Percentiles rank a stretch among this genome's conserved stretches.
Evolutionary conservation across 2,113 vertebrate genomes (phyloP).

Genomic region (Ammodytes dubius): DNA sequence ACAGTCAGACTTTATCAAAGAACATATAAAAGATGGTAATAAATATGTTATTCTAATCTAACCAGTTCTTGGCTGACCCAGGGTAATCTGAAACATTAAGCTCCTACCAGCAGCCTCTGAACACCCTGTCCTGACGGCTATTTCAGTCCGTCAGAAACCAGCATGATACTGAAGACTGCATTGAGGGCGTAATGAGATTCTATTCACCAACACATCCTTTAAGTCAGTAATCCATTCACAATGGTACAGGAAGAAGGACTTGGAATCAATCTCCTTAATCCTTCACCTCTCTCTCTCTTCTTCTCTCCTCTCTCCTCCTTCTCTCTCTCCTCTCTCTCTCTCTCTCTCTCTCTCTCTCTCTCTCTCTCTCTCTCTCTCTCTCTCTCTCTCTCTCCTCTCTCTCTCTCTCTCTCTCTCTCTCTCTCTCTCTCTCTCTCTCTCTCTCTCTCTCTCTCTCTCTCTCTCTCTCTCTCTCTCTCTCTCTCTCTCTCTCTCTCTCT

Average conservation of each 20-base stretch:
- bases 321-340: no score
- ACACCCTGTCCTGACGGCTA: slow-evolving; percentile 30
- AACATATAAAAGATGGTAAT: no score
- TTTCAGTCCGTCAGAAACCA: slow-evolving; percentile 44
- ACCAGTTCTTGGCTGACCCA: slow-evolving; percentile 22
- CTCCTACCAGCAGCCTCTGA: slow-evolving; percentile 32
- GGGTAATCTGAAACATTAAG: slow-evolving; percentile 38
- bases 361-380: no score
- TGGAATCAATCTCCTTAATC: background rate
- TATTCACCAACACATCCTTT: slow-evolving; percentile 34
- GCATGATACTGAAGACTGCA: slow-evolving; percentile 31
- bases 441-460: no score
- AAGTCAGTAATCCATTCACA: slow-evolving; percentile 36
- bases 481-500: no score
- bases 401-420: no score
- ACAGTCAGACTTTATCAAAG: background rate
- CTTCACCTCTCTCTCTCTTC: background rate
- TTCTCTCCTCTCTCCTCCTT: no score
- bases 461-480: no score
- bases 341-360: no score
- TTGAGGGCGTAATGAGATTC: slow-evolving; percentile 67
- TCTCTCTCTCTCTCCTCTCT: no score
- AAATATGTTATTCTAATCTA: slow-evolving; percentile 5
- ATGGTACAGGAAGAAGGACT: background rate
- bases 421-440: no score